Evolutionary conservation across 2,888 invertebrate species (phyloP), one percentile per base, ranked within the genome.

Genomic region (Venusia cambrica): DNA sequence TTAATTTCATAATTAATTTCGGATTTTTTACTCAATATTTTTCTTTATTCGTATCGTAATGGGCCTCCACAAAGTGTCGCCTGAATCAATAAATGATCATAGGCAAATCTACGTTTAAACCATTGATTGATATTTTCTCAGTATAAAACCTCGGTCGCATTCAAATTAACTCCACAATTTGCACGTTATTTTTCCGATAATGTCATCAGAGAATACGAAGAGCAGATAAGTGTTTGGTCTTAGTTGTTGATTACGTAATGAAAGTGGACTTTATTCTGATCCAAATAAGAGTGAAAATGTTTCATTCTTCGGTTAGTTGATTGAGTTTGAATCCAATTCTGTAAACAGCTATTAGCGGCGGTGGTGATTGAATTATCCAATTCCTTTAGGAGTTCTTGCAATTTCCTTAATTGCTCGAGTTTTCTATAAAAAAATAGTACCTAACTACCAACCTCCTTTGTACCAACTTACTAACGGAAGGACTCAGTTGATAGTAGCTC

Each of bases 331-430:
- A 40, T 52, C 37, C 47, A 56, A 45, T 47, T 45, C 48, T 51
- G 47, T 58, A 54, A 62, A 58, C 51, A 56, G 52, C 45, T 51
- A 58, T 57, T 60, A 57, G 46, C 51, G 52, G 38, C 38, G 45
- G 49, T 46, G 51, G 50, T 38, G 56, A 65, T 64, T 57, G 48
- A 62, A 62, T 65, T 65, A 62, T 58, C 57, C 53, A 54, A 48
- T 50, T 51, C 51, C 51, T 48, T 47, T 34, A 40, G 49, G 38
- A 45, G 44, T 29, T 37, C 48, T 62, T 62, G 57, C 62, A 58
- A 62, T 61, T 64, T 65, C 65, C 66, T 59, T 48, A 48, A 57
- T 55, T 46, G 34, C 39, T 33, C 15, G 19, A 40, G 33, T 35
- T 35, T 34, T 26, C 42, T 39, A 21, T 34, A 22, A 30, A 21